Conservation (phyloP, 2,888 invertebrate genomes). For the Dicyrtomina minuta region DNA sequence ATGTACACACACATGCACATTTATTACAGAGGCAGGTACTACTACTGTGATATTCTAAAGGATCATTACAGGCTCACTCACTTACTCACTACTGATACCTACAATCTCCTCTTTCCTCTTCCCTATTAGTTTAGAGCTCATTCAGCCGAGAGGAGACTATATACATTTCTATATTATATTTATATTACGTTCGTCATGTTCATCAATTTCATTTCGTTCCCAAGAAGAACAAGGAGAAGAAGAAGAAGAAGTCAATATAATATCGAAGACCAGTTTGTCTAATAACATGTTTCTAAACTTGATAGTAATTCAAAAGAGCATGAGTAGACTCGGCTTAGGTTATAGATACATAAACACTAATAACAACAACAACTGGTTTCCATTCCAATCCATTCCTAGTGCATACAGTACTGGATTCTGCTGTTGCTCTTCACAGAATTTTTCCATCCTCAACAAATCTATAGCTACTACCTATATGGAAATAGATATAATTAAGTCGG, state of each 20-base stretch:
- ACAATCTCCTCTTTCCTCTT: not conserved
- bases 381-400: not conserved
- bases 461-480: too few species aligned
- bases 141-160: not conserved
- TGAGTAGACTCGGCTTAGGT: constrained; percentile 1
- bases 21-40: not conserved
- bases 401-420: too few species aligned
- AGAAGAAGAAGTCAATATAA: constrained; percentile 1
- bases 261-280: constrained; percentile 26
- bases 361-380: constrained; percentile 4
- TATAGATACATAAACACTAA: not conserved
- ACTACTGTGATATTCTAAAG: not conserved
- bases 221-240: too few species aligned
- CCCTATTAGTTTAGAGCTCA: too few species aligned
- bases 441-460: too few species aligned
- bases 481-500: too few species aligned
- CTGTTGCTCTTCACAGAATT: too few species aligned
- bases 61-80: not conserved
- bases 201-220: not conserved
- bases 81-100: not conserved
- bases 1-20: not conserved
- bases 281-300: constrained; percentile 29
- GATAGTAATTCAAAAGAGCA: constrained; percentile 29
- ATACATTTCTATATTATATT: not conserved
- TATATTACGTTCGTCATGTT: not conserved